A percentile compares a stretch with the other conserved stretches of the same genome.
phyloP scores from a whole-genome alignment of 2,113 vertebrate genomes.

The Sigmodon hispidus region DNA sequence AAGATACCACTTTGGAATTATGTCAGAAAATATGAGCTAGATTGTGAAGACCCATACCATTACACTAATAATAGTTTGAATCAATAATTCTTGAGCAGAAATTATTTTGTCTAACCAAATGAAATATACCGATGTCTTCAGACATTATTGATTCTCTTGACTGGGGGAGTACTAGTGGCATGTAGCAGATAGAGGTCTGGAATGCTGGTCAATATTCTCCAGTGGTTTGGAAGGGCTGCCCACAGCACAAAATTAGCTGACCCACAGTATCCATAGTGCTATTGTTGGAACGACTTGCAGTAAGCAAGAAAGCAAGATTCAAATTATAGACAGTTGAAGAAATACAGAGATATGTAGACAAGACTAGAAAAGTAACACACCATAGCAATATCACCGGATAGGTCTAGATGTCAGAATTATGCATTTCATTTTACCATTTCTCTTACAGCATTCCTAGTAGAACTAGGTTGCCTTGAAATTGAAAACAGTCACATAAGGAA shows the following conservation, averaged over 20 bases:
- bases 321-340: conserved; percentile 24
- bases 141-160: neutral
- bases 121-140: conserved; percentile 2
- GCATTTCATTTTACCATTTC: neutral
- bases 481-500: neutral
- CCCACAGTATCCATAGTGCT: neutral
- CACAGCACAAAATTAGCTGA: conserved; percentile 16
- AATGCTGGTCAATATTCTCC: neutral
- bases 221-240: neutral
- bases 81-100: neutral
- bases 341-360: neutral
- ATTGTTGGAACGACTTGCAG: neutral
- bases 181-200: neutral
- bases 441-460: conserved; percentile 11
- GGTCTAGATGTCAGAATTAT: neutral
- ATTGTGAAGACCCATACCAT: conserved; percentile 39
- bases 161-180: neutral
- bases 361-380: neutral
- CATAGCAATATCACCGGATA: neutral
- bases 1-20: neutral
- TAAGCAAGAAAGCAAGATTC: conserved; percentile 17
- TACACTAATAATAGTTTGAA: conserved; percentile 21
- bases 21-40: conserved; percentile 16
- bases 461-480: conserved; percentile 26
- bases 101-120: neutral